Evolutionary conservation across 2,113 vertebrate species (phyloP).

Genomic region (Heteronetta atricapilla): DNA sequence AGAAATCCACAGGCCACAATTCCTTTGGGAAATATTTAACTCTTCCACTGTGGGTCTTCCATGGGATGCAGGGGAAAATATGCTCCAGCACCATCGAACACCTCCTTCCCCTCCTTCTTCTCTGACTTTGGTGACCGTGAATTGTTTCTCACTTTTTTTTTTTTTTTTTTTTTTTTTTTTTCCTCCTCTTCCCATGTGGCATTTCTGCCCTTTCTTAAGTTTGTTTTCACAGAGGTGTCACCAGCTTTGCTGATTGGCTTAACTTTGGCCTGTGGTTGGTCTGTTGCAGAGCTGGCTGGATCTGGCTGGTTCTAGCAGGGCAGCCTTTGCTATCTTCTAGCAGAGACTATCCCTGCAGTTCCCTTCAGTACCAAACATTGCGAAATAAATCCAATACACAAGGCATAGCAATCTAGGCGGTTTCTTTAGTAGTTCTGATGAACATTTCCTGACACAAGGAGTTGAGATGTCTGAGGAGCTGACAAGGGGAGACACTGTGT

Average conservation of each 20-base stretch:
- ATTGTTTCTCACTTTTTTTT: not conserved
- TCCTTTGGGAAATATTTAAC: not conserved
- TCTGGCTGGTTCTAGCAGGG: not conserved
- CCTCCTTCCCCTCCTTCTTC: not conserved
- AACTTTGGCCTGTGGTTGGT: not conserved
- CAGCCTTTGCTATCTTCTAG: not conserved
- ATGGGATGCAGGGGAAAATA: not conserved
- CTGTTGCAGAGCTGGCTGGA: not conserved
- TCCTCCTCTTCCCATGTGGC: not conserved
- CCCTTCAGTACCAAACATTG: not conserved
- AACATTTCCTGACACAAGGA: not conserved
- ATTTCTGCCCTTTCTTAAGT: not conserved
- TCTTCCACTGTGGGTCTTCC: not conserved
- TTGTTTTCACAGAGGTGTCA: not conserved
- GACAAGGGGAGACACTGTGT: not conserved
- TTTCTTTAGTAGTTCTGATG: not conserved
- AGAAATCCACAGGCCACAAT: not conserved
- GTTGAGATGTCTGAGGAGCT: not conserved
- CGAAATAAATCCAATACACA: not conserved
- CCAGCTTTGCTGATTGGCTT: not conserved
- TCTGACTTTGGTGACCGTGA: too few relatives aligned
- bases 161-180: not conserved
- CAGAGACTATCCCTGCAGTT: not conserved
- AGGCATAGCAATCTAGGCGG: not conserved
- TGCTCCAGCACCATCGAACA: not conserved